Evolutionary conservation across 2,888 invertebrate genomes (phyloP).

Genomic region (Spilosoma lubricipeda): DNA sequence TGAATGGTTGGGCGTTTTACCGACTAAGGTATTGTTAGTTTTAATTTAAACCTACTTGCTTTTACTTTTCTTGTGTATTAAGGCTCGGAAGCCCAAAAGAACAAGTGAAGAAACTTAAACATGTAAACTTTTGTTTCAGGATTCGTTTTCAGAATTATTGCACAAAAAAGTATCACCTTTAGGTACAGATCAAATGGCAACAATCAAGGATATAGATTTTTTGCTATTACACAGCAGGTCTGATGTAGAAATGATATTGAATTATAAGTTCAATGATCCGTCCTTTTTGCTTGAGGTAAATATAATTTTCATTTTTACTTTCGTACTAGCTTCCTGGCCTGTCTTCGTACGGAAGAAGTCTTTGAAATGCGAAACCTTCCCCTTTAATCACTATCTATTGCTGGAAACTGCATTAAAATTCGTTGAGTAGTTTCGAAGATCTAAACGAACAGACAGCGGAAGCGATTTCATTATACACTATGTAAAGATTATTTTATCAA

Average conservation of each 20-base stretch:
- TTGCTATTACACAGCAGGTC: conserved; percentile 71
- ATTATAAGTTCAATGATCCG: conserved; percentile 93
- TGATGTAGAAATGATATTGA: conserved; percentile 88
- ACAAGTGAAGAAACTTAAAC: neutral
- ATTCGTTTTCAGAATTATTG: conserved; percentile 62
- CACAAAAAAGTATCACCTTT: conserved; percentile 70
- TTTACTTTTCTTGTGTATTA: neutral
- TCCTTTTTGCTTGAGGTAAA: conserved; percentile 91
- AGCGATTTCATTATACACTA: too few relatives aligned
- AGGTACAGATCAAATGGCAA: conserved; percentile 66
- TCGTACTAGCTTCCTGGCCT: too few relatives aligned
- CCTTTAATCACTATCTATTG: too few relatives aligned
- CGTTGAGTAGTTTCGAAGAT: too few relatives aligned
- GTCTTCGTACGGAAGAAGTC: too few relatives aligned
- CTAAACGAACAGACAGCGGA: too few relatives aligned
- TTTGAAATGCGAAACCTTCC: too few relatives aligned
- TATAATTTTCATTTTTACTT: neutral
- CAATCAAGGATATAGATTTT: conserved; percentile 76
- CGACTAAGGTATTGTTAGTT: conserved; percentile 71
- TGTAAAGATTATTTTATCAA: neutral
- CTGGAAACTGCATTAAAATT: too few relatives aligned
- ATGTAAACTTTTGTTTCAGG: conserved; percentile 54
- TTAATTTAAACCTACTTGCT: neutral
- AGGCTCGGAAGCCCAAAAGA: too few relatives aligned
- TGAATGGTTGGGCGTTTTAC: conserved; percentile 88